Evolutionary conservation across 1,140 invertebrate species (phyloP).

Genomic region (Bombus confusus): DNA sequence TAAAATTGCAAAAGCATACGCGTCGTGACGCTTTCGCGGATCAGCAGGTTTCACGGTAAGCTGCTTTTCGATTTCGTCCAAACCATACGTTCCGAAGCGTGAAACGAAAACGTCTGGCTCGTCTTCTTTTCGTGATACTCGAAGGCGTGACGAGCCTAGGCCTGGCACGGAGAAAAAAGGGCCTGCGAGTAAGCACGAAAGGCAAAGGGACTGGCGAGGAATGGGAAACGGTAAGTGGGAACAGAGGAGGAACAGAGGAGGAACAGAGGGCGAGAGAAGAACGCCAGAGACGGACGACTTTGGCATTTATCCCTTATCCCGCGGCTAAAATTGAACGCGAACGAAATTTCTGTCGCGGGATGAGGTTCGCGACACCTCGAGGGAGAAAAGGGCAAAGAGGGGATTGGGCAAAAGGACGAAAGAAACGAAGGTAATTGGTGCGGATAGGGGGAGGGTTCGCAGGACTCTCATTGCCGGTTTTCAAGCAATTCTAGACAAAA

Average conservation of each 20-base stretch:
- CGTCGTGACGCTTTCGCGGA: background rate
- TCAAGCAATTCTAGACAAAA: constrained; percentile 67
- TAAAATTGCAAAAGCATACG: background rate
- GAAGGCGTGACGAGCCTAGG: background rate
- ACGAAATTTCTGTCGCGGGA: constrained; percentile 61
- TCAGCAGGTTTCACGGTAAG: no score
- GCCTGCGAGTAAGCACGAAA: background rate
- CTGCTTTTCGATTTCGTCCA: background rate
- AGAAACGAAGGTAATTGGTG: constrained; percentile 67
- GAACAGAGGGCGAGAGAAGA: background rate
- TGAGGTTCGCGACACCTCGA: constrained; percentile 53
- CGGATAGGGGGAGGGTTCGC: constrained; percentile 29
- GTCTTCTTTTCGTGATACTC: background rate
- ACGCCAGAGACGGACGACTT: constrained; percentile 38
- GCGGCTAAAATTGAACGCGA: constrained; percentile 66
- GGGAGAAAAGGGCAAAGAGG: background rate
- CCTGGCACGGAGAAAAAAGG: background rate
- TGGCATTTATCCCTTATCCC: constrained; percentile 65
- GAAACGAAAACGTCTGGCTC: background rate
- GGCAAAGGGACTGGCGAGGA: background rate
- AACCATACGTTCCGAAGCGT: background rate
- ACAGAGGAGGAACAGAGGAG: constrained; percentile 2
- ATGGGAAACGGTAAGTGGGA: background rate
- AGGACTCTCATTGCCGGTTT: constrained; percentile 60
- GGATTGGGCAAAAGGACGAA: constrained; percentile 8